Percentiles rank a stretch among this genome's conserved stretches.
Evolutionary conservation across 2,797 vertebrate genomes (phyloP).

Genomic region (Microcaecilia unicolor): DNA sequence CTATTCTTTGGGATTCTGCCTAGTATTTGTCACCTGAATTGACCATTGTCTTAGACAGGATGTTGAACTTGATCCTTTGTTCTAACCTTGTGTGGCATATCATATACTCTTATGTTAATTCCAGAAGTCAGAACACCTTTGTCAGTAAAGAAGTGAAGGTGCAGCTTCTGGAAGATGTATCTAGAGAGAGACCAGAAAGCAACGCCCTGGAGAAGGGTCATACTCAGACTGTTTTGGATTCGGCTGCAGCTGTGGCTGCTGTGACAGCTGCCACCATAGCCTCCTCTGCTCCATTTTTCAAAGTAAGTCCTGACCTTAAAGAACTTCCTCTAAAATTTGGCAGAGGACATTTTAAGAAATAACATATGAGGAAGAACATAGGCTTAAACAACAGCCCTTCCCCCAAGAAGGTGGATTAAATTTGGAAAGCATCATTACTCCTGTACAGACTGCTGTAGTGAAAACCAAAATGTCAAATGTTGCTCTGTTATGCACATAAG

Average conservation of each 20-base stretch:
- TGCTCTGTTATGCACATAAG: too few relatives aligned
- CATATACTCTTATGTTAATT: too few relatives aligned
- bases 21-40: rapidly evolving
- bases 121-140: slow-evolving; percentile 57
- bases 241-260: slow-evolving; percentile 51
- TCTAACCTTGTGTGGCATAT: too few relatives aligned
- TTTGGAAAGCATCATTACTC: too few relatives aligned
- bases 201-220: background rate
- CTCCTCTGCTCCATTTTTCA: slow-evolving; percentile 62
- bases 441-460: too few relatives aligned
- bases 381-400: too few relatives aligned
- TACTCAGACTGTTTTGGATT: slow-evolving; percentile 20
- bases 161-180: slow-evolving; percentile 51
- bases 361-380: too few relatives aligned
- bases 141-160: slow-evolving; percentile 68
- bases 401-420: too few relatives aligned
- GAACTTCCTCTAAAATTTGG: too few relatives aligned
- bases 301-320: slow-evolving; percentile 45
- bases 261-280: slow-evolving; percentile 66
- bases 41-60: background rate
- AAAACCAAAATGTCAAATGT: too few relatives aligned
- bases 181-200: slow-evolving; percentile 13
- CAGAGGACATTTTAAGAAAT: too few relatives aligned
- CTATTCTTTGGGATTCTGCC: too few relatives aligned
- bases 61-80: background rate